phyloP scores from a whole-genome alignment of 92 coral and sea anemone genomes.

The Epizoanthus scotinus region DNA sequence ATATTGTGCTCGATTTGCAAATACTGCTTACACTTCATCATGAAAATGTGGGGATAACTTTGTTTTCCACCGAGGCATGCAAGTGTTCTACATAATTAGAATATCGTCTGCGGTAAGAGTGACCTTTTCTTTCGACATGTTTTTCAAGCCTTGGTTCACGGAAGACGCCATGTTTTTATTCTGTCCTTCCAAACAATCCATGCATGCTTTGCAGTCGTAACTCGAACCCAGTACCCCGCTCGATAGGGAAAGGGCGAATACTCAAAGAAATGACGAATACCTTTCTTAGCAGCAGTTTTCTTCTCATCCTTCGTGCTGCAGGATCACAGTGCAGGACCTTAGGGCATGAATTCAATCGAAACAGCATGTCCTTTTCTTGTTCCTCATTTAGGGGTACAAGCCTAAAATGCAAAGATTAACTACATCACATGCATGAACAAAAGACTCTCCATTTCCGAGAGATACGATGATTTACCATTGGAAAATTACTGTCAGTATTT shows the following conservation, averaged over 20 bases:
- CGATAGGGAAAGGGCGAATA: too few species aligned
- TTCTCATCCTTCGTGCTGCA: slow-evolving; percentile 73
- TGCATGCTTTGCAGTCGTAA: too few species aligned
- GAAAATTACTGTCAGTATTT: too few species aligned
- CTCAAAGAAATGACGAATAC: slow-evolving; percentile 8
- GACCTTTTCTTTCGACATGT: too few species aligned
- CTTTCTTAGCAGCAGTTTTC: slow-evolving; percentile 84
- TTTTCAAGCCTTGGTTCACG: too few species aligned
- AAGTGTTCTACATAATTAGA: not conserved
- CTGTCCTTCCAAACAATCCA: too few species aligned
- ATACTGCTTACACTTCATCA: not conserved
- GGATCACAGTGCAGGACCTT: slow-evolving; percentile 64
- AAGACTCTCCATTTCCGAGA: too few species aligned
- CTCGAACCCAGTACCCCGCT: too few species aligned
- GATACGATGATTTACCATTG: too few species aligned
- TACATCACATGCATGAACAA: not conserved
- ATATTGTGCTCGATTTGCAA: not conserved
- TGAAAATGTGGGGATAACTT: not conserved
- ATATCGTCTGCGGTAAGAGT: too few species aligned
- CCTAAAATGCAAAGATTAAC: not conserved
- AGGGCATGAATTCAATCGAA: slow-evolving; percentile 71
- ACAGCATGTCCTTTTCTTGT: slow-evolving; percentile 77
- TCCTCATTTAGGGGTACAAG: slow-evolving; percentile 69
- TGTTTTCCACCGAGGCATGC: not conserved
- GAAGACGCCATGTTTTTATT: too few species aligned